Conservation (phyloP, 2,888 invertebrate genomes). For the Hydraecia micacea region DNA sequence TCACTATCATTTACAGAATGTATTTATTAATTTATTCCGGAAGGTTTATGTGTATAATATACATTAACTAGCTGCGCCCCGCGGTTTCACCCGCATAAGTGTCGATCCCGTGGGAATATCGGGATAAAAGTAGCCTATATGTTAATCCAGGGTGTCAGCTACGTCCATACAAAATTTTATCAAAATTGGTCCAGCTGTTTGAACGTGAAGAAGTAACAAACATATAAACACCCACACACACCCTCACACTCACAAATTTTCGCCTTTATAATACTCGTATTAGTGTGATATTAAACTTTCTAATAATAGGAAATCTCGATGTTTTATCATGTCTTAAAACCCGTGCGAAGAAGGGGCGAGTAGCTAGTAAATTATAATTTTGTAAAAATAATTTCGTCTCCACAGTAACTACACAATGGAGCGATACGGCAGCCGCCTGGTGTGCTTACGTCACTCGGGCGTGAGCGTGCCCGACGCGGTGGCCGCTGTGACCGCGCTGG, state of each 20-base stretch:
- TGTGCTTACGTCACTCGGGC: slow-evolving; percentile 84
- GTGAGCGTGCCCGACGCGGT: slow-evolving; percentile 73
- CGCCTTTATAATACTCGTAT: no score
- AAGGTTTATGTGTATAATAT: background rate
- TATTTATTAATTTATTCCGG: background rate
- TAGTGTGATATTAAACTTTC: background rate
- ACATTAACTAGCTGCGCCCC: no score
- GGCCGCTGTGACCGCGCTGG: slow-evolving; percentile 49
- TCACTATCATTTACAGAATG: no score
- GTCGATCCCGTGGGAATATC: no score
- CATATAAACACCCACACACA: no score
- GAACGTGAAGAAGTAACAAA: no score
- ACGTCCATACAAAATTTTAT: no score
- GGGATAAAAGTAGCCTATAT: no score
- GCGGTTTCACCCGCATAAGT: no score
- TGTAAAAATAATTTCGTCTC: background rate
- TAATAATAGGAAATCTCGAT: background rate
- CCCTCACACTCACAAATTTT: no score
- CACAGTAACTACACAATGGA: slow-evolving; percentile 85
- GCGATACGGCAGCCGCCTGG: slow-evolving; percentile 81
- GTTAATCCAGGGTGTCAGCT: no score
- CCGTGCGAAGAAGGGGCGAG: background rate
- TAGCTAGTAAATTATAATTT: background rate
- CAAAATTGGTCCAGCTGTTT: no score
- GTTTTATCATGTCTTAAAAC: background rate